A percentile compares a stretch with the other conserved stretches of the same genome.
Evolutionary conservation across 2,113 vertebrate species (phyloP).

Genomic region (Struthio camelus): DNA sequence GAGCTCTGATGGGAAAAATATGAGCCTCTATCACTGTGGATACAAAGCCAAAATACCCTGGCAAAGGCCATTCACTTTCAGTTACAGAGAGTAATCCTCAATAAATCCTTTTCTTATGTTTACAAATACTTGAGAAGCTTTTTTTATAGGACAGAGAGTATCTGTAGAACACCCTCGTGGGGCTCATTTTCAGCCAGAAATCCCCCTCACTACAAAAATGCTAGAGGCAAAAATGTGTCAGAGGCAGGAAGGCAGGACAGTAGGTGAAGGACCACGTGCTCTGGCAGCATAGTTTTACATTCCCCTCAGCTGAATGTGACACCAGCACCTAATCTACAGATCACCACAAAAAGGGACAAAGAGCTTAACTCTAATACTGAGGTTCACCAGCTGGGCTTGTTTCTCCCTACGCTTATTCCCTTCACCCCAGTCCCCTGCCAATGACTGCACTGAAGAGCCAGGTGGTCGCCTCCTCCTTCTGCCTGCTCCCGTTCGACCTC

Average conservation of each 20-base stretch:
- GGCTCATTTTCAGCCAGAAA: background rate
- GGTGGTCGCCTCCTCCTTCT: background rate
- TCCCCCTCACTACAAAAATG: background rate
- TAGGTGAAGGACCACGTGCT: background rate
- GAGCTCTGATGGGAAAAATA: background rate
- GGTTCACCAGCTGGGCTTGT: background rate
- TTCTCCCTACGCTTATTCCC: background rate
- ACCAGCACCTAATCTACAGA: fast-evolving
- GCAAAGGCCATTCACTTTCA: background rate
- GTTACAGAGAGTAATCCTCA: background rate
- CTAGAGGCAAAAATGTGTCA: background rate
- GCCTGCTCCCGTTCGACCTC: fast-evolving
- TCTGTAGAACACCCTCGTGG: background rate
- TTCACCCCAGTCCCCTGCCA: background rate
- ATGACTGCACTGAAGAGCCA: background rate
- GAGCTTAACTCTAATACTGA: background rate
- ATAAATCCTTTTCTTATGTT: background rate
- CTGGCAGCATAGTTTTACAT: fast-evolving
- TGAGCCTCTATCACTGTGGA: background rate
- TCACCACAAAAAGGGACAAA: background rate
- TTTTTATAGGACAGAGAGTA: background rate
- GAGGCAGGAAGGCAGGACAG: background rate
- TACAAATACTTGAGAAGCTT: background rate
- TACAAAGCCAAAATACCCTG: background rate
- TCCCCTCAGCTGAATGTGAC: background rate